These are phyloP conservation scores for Epinotia bilunana DNA, from an alignment of 2,888 invertebrate genomes.

Conservation along the genomic window DNA sequence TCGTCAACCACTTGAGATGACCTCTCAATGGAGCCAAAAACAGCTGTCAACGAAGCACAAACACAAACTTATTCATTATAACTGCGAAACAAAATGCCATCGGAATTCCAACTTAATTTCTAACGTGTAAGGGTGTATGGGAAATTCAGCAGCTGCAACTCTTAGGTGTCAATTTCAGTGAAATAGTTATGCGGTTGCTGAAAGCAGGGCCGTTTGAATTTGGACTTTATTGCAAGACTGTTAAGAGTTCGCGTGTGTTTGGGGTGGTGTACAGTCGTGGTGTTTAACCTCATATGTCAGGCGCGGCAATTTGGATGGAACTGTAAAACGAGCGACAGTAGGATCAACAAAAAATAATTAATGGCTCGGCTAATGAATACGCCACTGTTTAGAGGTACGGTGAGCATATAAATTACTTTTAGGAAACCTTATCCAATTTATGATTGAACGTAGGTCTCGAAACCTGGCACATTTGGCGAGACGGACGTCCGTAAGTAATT, in stretches of 20 bases:
- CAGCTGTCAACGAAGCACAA: slow-evolving; percentile 51
- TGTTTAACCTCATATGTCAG: slow-evolving; percentile 46
- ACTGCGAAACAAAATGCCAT: background rate
- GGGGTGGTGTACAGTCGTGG: background rate
- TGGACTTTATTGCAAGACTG: background rate
- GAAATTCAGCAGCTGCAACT: slow-evolving; percentile 2
- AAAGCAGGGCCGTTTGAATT: background rate
- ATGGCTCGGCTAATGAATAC: slow-evolving; percentile 78
- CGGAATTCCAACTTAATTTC: slow-evolving; percentile 24
- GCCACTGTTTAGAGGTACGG: slow-evolving; percentile 57
- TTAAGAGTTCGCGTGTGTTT: background rate
- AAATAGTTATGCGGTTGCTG: background rate
- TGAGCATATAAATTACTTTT: background rate
- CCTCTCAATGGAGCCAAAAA: slow-evolving; percentile 50
- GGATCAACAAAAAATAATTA: slow-evolving; percentile 81
- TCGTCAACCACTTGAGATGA: slow-evolving; percentile 39
- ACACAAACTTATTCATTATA: background rate
- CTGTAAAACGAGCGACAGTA: slow-evolving; percentile 61
- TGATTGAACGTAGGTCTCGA: background rate
- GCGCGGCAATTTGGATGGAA: slow-evolving; percentile 68
- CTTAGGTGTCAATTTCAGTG: slow-evolving; percentile 5
- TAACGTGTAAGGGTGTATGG: background rate
- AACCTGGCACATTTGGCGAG: too few species aligned
- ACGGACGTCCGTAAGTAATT: too few species aligned
- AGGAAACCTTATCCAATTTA: background rate